Evolutionary conservation across 2,888 invertebrate species (phyloP), one percentile per base, ranked within the genome.

Genomic region (Nomada flava): DNA sequence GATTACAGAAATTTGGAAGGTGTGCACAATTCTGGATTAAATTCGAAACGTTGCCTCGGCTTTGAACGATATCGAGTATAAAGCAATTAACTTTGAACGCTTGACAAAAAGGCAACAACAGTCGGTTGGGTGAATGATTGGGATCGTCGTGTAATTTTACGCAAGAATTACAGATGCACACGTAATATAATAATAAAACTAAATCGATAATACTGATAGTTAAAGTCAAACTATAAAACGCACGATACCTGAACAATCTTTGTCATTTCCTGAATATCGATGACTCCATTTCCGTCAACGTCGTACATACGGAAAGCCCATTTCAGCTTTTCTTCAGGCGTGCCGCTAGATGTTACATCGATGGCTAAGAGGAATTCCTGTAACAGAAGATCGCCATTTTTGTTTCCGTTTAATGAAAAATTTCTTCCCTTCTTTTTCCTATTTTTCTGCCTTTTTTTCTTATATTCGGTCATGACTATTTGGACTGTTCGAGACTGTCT

Each of bases 301-400:
- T 99, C 99, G 94, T 99, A 99, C 98, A 99, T 98, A 94, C 98
- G 97, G 96, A 99, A 99, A 85, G 99, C 99, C 98, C 99, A 99
- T 95, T 99, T 99, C 87, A 99, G 96, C 94, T 99, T 99, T 94
- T 99, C 99, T 94, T 99, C 98, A 42, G 99, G 98, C 87, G 98
- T 98, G 85, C 98, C 99, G 92, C 98, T 98, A 90, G 98, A 98
- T 89, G 99, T 99, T 76, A 99, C 98, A 95, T 99, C 99, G 94
- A 99, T 99, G 93, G 99, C 99, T 94, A 98, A 96, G 92, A 99
- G 96, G 95, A 99, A 99, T 96, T 99, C 99, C 98, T 98, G 95
- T 69, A 95, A 96, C 94, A 94, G 94, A 94, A 69, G 29, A 67
- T 47, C 1, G 15, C 15, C 2, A 60, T 3, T 1, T 42, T 60